phyloP scores from a whole-genome alignment of 2,797 vertebrate species.

The Tarsius wallacei region DNA sequence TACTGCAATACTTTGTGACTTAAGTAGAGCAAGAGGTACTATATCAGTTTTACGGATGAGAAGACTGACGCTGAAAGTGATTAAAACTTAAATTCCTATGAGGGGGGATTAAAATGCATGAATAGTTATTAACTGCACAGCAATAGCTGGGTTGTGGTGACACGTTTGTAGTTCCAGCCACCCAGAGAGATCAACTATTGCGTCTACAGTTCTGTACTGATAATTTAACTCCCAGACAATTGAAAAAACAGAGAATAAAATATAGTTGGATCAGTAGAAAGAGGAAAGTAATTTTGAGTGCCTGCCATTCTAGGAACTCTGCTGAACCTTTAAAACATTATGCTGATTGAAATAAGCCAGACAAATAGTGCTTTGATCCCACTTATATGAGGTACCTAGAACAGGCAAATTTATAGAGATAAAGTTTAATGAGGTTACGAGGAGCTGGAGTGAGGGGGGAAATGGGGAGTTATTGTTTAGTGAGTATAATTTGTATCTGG shows the following conservation, averaged over 20 bases:
- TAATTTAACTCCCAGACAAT: neutral
- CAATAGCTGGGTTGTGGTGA: neutral
- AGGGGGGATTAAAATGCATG: neutral
- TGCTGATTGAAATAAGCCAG: neutral
- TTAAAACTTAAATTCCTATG: neutral
- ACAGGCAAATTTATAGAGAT: neutral
- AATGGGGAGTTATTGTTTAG: neutral
- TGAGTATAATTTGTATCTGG: neutral
- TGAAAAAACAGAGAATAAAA: neutral
- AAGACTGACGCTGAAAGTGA: neutral
- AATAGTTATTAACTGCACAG: neutral
- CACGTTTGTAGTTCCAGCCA: neutral
- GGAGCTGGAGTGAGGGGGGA: neutral
- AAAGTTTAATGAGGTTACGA: neutral
- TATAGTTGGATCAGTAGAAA: neutral
- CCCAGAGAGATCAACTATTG: neutral
- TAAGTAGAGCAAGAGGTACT: neutral
- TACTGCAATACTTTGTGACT: neutral
- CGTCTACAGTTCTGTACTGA: neutral
- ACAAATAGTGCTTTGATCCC: neutral
- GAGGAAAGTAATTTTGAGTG: neutral
- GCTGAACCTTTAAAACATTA: neutral
- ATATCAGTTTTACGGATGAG: neutral
- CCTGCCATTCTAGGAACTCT: neutral
- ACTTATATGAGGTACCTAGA: neutral